These are phyloP conservation scores for Standfussiana lucernea DNA, from an alignment of 2,888 invertebrate species.

Conservation along the genomic window DNA sequence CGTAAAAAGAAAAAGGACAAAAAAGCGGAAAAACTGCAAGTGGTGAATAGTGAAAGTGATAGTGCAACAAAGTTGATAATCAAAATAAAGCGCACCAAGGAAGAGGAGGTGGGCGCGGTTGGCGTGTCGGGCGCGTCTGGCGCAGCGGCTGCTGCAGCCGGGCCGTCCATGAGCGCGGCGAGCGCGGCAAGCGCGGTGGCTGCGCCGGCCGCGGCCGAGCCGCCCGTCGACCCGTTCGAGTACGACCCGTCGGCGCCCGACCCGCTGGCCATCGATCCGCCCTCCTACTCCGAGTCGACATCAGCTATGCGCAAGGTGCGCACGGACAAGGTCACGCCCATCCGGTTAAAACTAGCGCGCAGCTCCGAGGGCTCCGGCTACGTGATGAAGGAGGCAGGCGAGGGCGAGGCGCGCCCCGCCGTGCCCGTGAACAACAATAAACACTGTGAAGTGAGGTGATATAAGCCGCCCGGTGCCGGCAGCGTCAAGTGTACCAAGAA, in stretches of 20 bases:
- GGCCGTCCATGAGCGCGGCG: conserved; percentile 7
- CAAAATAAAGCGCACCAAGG: conserved; percentile 92
- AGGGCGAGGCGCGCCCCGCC: conserved; percentile 69
- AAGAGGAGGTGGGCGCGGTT: conserved; percentile 54
- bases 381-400: conserved; percentile 89
- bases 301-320: conserved; percentile 90
- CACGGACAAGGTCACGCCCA: conserved; percentile 93
- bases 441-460: conserved; percentile 97
- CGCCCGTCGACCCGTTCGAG: conserved; percentile 85
- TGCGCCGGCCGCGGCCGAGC: conserved; percentile 75
- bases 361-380: conserved; percentile 94
- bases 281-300: conserved; percentile 82
- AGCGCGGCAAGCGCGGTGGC: conserved; percentile 13
- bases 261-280: conserved; percentile 83
- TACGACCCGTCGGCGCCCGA: conserved; percentile 87
- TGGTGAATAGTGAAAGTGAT: conserved; percentile 88
- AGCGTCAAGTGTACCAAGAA: conserved; percentile 58
- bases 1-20: conserved; percentile 90
- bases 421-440: conserved; percentile 92
- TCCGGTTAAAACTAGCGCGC: conserved; percentile 95
- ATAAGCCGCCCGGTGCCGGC: conserved; percentile 78
- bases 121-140: conserved; percentile 75
- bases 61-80: conserved; percentile 94
- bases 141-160: conserved; percentile 1
- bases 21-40: conserved; percentile 89